Percentiles rank a stretch among this genome's conserved stretches.
phyloP scores from a whole-genome alignment of 1,140 invertebrate species.

The Camponotus floridanus region DNA sequence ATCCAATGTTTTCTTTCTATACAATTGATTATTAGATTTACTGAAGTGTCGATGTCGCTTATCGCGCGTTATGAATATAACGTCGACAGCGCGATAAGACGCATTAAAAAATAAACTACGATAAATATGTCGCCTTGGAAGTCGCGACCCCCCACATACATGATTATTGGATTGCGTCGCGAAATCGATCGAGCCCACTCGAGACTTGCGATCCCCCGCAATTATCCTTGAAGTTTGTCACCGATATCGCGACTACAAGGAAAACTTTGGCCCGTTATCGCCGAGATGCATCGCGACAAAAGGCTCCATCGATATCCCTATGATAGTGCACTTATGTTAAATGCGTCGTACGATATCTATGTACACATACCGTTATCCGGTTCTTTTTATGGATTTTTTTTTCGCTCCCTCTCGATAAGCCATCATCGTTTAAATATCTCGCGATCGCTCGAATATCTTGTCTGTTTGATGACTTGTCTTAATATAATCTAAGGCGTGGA shows the following conservation, averaged over 20 bases:
- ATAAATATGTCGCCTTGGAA: slow-evolving; percentile 40
- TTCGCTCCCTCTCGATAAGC: background rate
- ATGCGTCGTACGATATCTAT: background rate
- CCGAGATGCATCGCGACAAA: background rate
- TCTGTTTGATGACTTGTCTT: background rate
- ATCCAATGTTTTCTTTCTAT: background rate
- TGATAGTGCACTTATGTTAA: slow-evolving; percentile 30
- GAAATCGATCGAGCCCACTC: background rate
- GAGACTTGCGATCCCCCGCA: background rate
- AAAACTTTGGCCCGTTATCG: slow-evolving; percentile 2
- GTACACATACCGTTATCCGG: background rate
- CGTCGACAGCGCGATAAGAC: slow-evolving; percentile 11
- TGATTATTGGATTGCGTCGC: background rate
- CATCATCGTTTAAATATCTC: background rate
- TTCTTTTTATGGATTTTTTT: background rate
- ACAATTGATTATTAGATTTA: background rate
- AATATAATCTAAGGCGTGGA: background rate
- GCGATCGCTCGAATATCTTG: background rate
- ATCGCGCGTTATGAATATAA: background rate
- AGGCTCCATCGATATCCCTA: background rate
- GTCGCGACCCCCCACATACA: slow-evolving; percentile 12
- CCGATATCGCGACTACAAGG: slow-evolving; percentile 5
- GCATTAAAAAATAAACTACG: background rate
- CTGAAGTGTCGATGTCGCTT: slow-evolving; percentile 1
- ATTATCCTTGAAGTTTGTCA: background rate